phyloP scores from a whole-genome alignment of 2,888 invertebrate genomes.

The Lysandra bellargus region DNA sequence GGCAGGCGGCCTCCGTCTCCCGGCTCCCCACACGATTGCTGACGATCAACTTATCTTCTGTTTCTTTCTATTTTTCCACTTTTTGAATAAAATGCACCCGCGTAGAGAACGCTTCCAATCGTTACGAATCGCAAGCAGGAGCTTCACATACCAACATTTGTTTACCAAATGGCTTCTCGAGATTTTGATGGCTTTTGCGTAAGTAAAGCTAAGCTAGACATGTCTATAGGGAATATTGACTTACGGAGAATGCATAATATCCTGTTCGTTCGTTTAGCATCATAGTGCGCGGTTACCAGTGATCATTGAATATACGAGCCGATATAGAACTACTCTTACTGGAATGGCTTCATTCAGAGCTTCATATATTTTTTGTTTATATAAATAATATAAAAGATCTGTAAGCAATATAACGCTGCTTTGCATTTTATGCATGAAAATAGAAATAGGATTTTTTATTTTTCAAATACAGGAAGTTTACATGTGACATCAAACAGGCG shows the following conservation, averaged over 20 bases:
- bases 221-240: slow-evolving; percentile 52
- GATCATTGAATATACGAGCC: slow-evolving; percentile 61
- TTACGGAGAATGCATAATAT: slow-evolving; percentile 53
- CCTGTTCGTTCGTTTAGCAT: slow-evolving; percentile 64
- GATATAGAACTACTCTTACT: slow-evolving; percentile 61
- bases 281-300: slow-evolving; percentile 68
- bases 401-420: slow-evolving; percentile 71
- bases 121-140: slow-evolving; percentile 67
- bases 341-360: slow-evolving; percentile 78
- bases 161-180: slow-evolving; percentile 68
- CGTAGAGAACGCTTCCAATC: slow-evolving; percentile 75
- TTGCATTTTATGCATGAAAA: slow-evolving; percentile 79
- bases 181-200: slow-evolving; percentile 71
- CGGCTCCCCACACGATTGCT: slow-evolving; percentile 77
- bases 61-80: slow-evolving; percentile 75
- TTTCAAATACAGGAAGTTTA: slow-evolving; percentile 13
- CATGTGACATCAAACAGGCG: not conserved
- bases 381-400: slow-evolving; percentile 45
- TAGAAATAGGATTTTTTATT: slow-evolving; percentile 64
- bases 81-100: slow-evolving; percentile 75
- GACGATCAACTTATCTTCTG: slow-evolving; percentile 72
- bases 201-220: slow-evolving; percentile 63
- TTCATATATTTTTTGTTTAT: slow-evolving; percentile 67
- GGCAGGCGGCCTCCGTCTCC: slow-evolving; percentile 60
- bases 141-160: slow-evolving; percentile 62